phyloP scores from a whole-genome alignment of 2,888 invertebrate species.

The Palloptera scutellata region DNA sequence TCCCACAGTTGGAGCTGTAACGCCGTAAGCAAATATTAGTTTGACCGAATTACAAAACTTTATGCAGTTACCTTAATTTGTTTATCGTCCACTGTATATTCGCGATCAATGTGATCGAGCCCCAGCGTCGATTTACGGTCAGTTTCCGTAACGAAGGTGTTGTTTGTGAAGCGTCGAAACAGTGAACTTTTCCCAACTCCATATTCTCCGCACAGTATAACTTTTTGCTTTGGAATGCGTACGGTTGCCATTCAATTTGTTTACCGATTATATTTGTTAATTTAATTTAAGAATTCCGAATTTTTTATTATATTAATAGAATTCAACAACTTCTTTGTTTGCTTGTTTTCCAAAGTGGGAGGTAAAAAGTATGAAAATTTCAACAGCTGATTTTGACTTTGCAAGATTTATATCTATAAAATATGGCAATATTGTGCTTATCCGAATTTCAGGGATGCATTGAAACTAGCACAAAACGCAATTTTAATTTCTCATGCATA shows the following conservation, averaged over 20 bases:
- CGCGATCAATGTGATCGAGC: slow-evolving; percentile 87
- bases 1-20: slow-evolving; percentile 91
- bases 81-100: slow-evolving; percentile 78
- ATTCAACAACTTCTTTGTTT: too few species aligned
- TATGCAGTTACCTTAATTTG: slow-evolving; percentile 58
- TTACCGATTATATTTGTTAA: slow-evolving; percentile 24
- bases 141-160: slow-evolving; percentile 70
- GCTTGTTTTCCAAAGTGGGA: too few species aligned
- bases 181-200: slow-evolving; percentile 95
- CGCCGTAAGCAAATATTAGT: background rate
- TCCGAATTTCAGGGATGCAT: too few species aligned
- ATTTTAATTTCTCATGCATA: too few species aligned
- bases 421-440: too few species aligned
- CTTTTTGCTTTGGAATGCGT: slow-evolving; percentile 86
- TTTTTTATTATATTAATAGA: too few species aligned
- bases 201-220: slow-evolving; percentile 94
- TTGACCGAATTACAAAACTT: background rate
- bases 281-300: background rate
- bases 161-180: slow-evolving; percentile 87
- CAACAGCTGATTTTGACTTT: too few species aligned
- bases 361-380: too few species aligned
- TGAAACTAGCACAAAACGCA: too few species aligned
- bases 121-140: slow-evolving; percentile 90
- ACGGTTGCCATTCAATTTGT: slow-evolving; percentile 75
- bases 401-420: too few species aligned